Evolutionary conservation across 2,888 invertebrate genomes (phyloP), one percentile per base, ranked within the genome.

Genomic region (Sphaerophoria rueppellii): DNA sequence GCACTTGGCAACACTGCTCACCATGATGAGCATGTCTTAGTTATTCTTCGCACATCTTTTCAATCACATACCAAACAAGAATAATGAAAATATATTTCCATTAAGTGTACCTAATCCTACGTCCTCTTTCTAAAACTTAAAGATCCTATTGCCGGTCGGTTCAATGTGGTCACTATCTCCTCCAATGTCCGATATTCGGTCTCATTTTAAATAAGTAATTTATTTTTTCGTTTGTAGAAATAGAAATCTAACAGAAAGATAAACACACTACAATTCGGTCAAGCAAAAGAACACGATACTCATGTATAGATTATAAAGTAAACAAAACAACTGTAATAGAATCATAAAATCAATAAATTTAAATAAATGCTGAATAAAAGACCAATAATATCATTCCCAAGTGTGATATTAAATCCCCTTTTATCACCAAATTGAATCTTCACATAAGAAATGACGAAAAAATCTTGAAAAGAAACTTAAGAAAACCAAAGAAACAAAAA

Each of bases 291-390:
- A 61, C 60, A 37, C 61, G 72, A 55, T 35, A 73, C 61, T 52
- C 34, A 54, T 60, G 50, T 16, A 67, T 16, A 54, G 54, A 67
- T 67, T 67, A 54, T 67, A 67, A 67, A 67, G 54, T 54, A 67
- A 65, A 54, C 67, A 72, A 65, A 74, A 74, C 73, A 83, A 75
- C 82, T 71, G 79, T 83, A 83, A 83, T 83, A 80, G 80, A 83
- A 80, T 37, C 80, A 80, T 83, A 83, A 83, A 83, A 83, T 72
- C 67, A 67, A 76, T 80, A 83, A 83, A 83, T 83, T 83, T 83
- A 83, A 83, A 83, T 83, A 83, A 83, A 83, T 80, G 75, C 67
- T 76, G 72, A 80, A 80, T 80, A 80, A 75, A 75, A 76, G 75
- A 12, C 71, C 75, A 76, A 83, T 83, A 80, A 67, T 75, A 80